These are phyloP conservation scores for Enteromius unitaeniatus DNA, from an alignment of 2,797 vertebrate genomes.

Conservation along the genomic window DNA sequence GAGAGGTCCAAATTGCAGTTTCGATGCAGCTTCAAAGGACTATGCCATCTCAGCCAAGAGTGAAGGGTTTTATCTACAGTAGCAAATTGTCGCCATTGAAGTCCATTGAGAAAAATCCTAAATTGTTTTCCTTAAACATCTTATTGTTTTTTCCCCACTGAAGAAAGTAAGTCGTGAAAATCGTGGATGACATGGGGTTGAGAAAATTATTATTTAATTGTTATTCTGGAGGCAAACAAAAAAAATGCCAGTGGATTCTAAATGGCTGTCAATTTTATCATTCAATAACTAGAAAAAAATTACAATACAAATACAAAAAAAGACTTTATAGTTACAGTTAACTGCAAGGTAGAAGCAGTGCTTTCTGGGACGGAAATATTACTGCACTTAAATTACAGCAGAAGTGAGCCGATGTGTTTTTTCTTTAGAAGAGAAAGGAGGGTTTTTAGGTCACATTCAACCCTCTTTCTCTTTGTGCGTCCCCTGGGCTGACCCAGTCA, in stretches of 20 bases:
- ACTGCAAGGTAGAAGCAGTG: not conserved
- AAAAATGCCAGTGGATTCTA: not conserved
- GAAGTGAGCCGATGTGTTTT: not conserved
- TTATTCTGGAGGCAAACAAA: too few species aligned
- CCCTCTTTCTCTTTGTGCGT: constrained; percentile 44
- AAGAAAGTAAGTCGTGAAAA: too few species aligned
- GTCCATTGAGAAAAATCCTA: too few species aligned
- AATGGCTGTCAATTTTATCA: not conserved
- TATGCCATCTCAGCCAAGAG: not conserved
- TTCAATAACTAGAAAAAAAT: not conserved
- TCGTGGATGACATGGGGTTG: too few species aligned
- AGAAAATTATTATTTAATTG: too few species aligned
- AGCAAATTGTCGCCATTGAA: too few species aligned
- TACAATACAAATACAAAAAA: too few species aligned
- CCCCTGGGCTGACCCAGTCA: constrained; percentile 25
- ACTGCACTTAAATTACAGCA: not conserved
- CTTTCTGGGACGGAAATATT: not conserved
- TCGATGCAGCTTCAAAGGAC: not conserved
- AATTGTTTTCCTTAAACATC: too few species aligned
- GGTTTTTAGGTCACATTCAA: constrained; percentile 36
- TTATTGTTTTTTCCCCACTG: too few species aligned
- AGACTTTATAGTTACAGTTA: not conserved
- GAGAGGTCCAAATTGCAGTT: not conserved
- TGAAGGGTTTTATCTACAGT: too few species aligned
- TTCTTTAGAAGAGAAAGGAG: constrained; percentile 8